A percentile compares a stretch with the other conserved stretches of the same genome.
These are phyloP conservation scores for Maconellicoccus hirsutus DNA, from an alignment of 1,140 invertebrate genomes.

Conservation along the genomic window DNA sequence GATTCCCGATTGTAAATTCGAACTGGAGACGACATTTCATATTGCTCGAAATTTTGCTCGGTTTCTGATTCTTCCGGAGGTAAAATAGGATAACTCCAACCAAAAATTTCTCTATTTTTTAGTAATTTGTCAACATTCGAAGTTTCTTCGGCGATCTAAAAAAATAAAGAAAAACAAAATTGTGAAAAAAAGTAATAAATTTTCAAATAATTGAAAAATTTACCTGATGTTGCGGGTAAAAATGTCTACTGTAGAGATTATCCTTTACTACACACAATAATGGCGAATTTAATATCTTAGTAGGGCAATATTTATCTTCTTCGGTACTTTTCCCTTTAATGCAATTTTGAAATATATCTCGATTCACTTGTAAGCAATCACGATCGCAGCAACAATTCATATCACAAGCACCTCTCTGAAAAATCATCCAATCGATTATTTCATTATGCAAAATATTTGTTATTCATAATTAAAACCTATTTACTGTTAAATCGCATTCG, in stretches of 20 bases:
- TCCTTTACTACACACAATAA: slow-evolving; percentile 1
- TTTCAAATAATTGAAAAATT: no score
- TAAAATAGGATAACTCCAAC: background rate
- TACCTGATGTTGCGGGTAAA: slow-evolving; percentile 8
- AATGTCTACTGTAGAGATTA: slow-evolving; percentile 7
- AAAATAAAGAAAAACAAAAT: background rate
- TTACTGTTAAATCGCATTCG: slow-evolving; percentile 16
- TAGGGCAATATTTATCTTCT: background rate
- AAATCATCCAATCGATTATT: no score
- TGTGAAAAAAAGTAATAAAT: background rate
- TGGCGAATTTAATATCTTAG: slow-evolving; percentile 4
- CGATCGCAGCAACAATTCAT: slow-evolving; percentile 63
- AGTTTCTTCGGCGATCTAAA: background rate
- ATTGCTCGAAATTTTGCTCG: background rate
- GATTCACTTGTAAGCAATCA: slow-evolving; percentile 42
- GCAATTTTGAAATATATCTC: background rate
- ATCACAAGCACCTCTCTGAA: slow-evolving; percentile 49
- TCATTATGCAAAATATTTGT: background rate
- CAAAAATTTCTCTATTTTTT: background rate
- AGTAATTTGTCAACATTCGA: slow-evolving; percentile 11
- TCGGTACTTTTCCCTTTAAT: background rate
- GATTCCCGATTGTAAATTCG: background rate
- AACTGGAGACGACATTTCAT: background rate
- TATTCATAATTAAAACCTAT: background rate
- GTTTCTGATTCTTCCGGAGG: background rate